A percentile compares a stretch with the other conserved stretches of the same genome.
phyloP scores from a whole-genome alignment of 2,113 vertebrate species.

The Planiliza haematocheilus region DNA sequence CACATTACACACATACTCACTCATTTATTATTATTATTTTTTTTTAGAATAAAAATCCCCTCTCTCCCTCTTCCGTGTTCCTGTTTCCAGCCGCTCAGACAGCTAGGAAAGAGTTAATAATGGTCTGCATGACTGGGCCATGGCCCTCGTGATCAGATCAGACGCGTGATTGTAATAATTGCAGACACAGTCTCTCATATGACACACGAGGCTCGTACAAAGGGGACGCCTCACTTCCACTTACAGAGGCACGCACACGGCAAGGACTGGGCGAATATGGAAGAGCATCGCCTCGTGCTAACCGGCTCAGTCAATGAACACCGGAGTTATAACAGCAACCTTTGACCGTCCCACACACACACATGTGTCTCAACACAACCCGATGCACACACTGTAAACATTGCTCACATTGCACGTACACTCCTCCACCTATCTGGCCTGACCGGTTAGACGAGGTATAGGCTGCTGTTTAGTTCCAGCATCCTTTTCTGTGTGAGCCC shows the following conservation, averaged over 20 bases:
- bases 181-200: slow-evolving; percentile 66
- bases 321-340: slow-evolving; percentile 22
- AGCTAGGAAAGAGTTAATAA: slow-evolving; percentile 50
- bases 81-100: background rate
- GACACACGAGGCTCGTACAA: slow-evolving; percentile 54
- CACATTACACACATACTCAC: slow-evolving; percentile 41
- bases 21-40: no score
- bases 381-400: slow-evolving; percentile 13
- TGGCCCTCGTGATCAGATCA: slow-evolving; percentile 72
- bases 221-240: slow-evolving; percentile 12
- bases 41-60: no score
- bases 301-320: slow-evolving; percentile 14
- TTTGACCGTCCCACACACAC: background rate
- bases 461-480: background rate
- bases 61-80: slow-evolving; percentile 41
- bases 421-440: slow-evolving; percentile 7
- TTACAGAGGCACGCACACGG: slow-evolving; percentile 2
- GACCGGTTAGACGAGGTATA: slow-evolving; percentile 60
- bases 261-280: background rate
- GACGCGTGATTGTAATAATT: slow-evolving; percentile 64
- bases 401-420: slow-evolving; percentile 14
- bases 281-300: background rate
- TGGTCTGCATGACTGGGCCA: slow-evolving; percentile 47
- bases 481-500: slow-evolving; percentile 5
- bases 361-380: background rate